Conservation (phyloP, 2,888 invertebrate species). For the Punctoribates punctum region DNA sequence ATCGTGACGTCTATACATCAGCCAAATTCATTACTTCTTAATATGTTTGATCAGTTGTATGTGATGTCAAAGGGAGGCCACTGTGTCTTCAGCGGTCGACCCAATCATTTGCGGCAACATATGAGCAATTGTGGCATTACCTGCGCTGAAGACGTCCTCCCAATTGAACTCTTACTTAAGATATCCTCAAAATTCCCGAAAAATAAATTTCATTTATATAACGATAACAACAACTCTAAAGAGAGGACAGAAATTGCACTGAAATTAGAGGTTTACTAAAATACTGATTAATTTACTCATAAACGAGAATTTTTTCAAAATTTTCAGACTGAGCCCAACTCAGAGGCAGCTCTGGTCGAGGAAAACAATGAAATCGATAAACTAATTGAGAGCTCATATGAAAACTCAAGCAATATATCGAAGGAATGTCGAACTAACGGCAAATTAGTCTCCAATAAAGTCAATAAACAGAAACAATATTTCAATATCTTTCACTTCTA, state of each 20-base stretch:
- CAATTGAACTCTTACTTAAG: conserved; percentile 3
- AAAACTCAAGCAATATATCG: not conserved
- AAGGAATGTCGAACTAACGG: not conserved
- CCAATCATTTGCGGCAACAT: conserved; percentile 7
- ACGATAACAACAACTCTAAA: not conserved
- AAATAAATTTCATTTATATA: not conserved
- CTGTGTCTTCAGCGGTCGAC: conserved; percentile 42
- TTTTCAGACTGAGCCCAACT: not conserved
- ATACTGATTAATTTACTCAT: no score
- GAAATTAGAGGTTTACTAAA: no score
- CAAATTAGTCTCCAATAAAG: not conserved
- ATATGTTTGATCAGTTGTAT: conserved; percentile 43
- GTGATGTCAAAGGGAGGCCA: conserved; percentile 43
- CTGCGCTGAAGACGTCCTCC: not conserved
- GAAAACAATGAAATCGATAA: not conserved
- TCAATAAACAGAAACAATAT: not conserved
- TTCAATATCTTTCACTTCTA: conserved; percentile 1
- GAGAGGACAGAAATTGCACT: no score
- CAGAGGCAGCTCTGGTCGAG: not conserved
- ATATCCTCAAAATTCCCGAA: not conserved
- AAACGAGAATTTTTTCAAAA: not conserved
- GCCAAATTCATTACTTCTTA: conserved; percentile 39
- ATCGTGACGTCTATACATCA: conserved; percentile 42
- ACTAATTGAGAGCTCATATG: not conserved
- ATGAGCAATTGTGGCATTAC: not conserved